phyloP scores from a whole-genome alignment of 1,140 invertebrate genomes.

The Coenobita brevimanus region DNA sequence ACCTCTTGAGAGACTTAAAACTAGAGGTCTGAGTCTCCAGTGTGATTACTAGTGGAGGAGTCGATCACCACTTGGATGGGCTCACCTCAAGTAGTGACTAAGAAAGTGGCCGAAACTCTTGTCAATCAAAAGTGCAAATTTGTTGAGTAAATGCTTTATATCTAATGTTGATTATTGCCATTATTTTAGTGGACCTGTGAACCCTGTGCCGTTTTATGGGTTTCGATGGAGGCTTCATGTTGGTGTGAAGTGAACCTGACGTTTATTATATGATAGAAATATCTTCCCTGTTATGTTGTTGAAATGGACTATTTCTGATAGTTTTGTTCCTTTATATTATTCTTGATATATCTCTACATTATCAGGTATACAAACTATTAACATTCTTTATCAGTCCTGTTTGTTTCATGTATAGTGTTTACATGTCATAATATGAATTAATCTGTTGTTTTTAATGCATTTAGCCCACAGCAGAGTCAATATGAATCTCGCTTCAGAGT shows the following conservation, averaged over 20 bases:
- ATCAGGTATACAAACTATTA: slow-evolving; percentile 62
- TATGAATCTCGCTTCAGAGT: slow-evolving; percentile 59
- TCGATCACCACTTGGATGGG: slow-evolving; percentile 1
- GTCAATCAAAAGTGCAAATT: slow-evolving; percentile 62
- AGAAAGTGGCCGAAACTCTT: slow-evolving; percentile 47
- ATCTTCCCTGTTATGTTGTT: slow-evolving; percentile 57
- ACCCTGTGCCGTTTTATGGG: slow-evolving; percentile 55
- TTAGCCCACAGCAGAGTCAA: slow-evolving; percentile 62
- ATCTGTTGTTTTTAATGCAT: slow-evolving; percentile 63
- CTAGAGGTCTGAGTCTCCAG: slow-evolving; percentile 5
- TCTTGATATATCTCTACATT: slow-evolving; percentile 49
- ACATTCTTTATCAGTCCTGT: slow-evolving; percentile 60
- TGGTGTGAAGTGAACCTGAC: slow-evolving; percentile 48
- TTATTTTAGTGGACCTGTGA: slow-evolving; percentile 55
- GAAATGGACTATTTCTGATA: slow-evolving; percentile 59
- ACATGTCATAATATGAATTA: slow-evolving; percentile 63
- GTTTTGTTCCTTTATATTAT: slow-evolving; percentile 62
- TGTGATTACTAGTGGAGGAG: slow-evolving; percentile 13
- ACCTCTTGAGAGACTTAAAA: slow-evolving; percentile 27
- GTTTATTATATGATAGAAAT: slow-evolving; percentile 57
- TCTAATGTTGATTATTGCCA: slow-evolving; percentile 55
- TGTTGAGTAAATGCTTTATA: slow-evolving; percentile 57
- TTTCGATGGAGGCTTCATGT: slow-evolving; percentile 56
- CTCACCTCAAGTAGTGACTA: slow-evolving; percentile 34
- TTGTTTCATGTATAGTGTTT: slow-evolving; percentile 59